Conservation (phyloP, 2,113 vertebrate genomes). For the Pan paniscus region DNA sequence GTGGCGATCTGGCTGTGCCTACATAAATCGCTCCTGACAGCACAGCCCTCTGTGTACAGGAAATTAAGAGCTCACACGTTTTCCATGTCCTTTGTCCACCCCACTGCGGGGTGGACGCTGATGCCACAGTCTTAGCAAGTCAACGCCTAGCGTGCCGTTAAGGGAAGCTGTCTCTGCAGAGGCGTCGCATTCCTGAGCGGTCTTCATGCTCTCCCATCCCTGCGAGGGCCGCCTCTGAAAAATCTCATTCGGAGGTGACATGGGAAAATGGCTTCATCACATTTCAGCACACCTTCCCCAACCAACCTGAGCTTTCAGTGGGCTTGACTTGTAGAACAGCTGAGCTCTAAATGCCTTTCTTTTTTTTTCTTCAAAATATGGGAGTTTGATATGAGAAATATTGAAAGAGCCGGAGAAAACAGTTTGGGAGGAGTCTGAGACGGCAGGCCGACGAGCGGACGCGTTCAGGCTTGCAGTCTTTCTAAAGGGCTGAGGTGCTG, state of each 20-base stretch:
- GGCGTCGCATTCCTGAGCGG: not conserved
- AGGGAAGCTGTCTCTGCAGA: not conserved
- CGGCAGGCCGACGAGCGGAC: slow-evolving; percentile 47
- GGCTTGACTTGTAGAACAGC: slow-evolving; percentile 49
- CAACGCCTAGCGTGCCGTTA: not conserved
- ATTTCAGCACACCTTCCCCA: not conserved
- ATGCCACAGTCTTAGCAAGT: not conserved
- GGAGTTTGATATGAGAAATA: slow-evolving; percentile 66
- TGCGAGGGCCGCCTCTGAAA: not conserved
- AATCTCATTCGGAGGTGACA: not conserved
- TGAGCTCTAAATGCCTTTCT: slow-evolving; percentile 62
- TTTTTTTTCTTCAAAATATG: slow-evolving; percentile 35
- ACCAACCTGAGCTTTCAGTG: not conserved
- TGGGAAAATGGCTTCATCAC: slow-evolving; percentile 60
- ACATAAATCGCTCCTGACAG: rapidly evolving
- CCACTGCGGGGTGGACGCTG: not conserved
- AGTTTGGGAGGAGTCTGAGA: slow-evolving; percentile 66
- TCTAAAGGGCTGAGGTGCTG: slow-evolving; percentile 54
- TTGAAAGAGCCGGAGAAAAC: slow-evolving; percentile 70
- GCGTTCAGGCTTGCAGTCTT: slow-evolving; percentile 68
- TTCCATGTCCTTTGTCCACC: not conserved
- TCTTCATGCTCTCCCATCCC: not conserved
- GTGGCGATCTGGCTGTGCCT: not conserved
- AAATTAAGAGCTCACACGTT: not conserved
- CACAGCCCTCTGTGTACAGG: not conserved